Evolutionary conservation across 2,888 invertebrate species (phyloP), one percentile per base, ranked within the genome.

Genomic region (Synergus laeviventris): DNA sequence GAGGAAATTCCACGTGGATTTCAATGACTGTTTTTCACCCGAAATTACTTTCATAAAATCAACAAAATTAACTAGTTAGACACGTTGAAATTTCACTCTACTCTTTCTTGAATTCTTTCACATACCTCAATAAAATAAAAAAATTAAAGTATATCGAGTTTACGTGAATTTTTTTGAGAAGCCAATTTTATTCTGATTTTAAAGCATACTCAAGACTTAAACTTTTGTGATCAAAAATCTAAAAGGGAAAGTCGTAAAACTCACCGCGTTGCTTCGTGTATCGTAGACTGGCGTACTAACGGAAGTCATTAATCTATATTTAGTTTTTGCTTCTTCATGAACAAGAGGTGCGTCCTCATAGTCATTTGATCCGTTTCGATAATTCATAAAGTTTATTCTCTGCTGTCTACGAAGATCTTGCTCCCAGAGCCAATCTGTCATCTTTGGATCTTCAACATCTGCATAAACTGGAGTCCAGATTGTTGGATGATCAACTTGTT

Each of bases 391-490:
- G 1, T 31, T 24, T 45, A 70, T 16, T 16, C 31, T 77, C 88
- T 97, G 97, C 82, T 95, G 94, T 42, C 94, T 94, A 85, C 96
- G 93, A 88, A 97, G 96, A 54, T 95, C 93, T 85, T 95, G 94
- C 83, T 97, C 96, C 97, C 97, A 97, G 59, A 96, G 91, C 94
- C 96, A 97, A 86, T 97, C 97, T 16, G 97, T 97, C 90, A 97
- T 94, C 92, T 97, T 97, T 1, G 97, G 96, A 92, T 97, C 97
- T 84, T 97, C 96, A 75, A 97, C 94, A 90, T 99, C 98, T 21
- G 97, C 97, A 90, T 99, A 99, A 18, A 98, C 97, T 12, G 98
- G 97, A 0, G 98, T 98, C 99, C 99, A 99, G 9, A 98, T 95
- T n/a, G 97, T 96, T 8, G 97, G 97, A 91, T 97, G 97, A 83